These are phyloP conservation scores for Zaprionus capensis DNA, from an alignment of 1,140 invertebrate species.

Conservation along the genomic window DNA sequence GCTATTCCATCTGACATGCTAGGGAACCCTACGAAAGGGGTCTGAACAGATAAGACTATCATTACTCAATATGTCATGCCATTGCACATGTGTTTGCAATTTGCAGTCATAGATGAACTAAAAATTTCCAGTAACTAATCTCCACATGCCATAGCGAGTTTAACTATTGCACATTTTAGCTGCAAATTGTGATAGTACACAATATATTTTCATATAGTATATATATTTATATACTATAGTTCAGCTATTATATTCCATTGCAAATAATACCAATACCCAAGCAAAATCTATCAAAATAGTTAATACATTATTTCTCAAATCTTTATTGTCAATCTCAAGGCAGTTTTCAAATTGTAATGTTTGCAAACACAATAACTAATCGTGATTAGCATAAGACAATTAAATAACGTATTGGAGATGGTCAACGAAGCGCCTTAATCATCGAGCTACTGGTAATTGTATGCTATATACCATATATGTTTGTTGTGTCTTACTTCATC, in stretches of 20 bases:
- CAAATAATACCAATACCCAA: background rate
- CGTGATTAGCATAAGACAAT: background rate
- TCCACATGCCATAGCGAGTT: too few relatives aligned
- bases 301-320: background rate
- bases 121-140: too few relatives aligned
- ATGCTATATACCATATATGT: background rate
- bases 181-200: too few relatives aligned
- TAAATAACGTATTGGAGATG: background rate
- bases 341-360: background rate
- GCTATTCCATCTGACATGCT: too few relatives aligned
- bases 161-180: too few relatives aligned
- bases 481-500: background rate
- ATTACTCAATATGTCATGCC: too few relatives aligned
- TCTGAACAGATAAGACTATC: too few relatives aligned
- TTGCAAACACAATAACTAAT: background rate
- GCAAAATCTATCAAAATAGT: conserved; percentile 10
- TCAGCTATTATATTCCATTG: background rate
- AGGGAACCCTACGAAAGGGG: too few relatives aligned
- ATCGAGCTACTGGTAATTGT: background rate
- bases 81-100: too few relatives aligned
- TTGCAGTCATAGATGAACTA: too few relatives aligned
- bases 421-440: background rate
- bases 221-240: too few relatives aligned
- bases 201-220: too few relatives aligned
- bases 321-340: background rate